Percentiles rank a stretch among this genome's conserved stretches.
phyloP scores from a whole-genome alignment of 1,140 invertebrate species.

The Neodiprion virginianus region DNA sequence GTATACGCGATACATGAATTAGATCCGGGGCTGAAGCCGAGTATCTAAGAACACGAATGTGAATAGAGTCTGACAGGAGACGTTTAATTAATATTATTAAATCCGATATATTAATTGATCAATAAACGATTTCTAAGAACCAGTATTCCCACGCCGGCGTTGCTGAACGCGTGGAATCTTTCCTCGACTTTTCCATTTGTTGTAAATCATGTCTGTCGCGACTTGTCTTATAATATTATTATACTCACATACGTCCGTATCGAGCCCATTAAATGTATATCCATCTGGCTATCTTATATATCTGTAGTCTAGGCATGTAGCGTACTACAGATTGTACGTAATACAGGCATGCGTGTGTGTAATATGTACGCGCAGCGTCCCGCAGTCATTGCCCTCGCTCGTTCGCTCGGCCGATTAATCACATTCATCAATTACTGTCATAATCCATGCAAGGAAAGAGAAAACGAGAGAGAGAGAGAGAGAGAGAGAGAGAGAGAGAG shows the following conservation, averaged over 20 bases:
- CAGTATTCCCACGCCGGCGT: background rate
- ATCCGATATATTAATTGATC: too few relatives aligned
- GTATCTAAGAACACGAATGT: too few relatives aligned
- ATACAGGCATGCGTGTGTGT: background rate
- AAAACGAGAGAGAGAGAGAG: constrained; percentile 13
- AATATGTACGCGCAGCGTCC: background rate
- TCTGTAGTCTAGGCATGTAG: background rate
- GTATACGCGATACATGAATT: too few relatives aligned
- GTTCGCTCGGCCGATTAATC: constrained; percentile 4
- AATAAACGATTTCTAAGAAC: background rate
- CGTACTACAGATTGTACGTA: constrained; percentile 7
- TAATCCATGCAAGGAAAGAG: constrained; percentile 1
- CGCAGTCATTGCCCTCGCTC: constrained; percentile 12
- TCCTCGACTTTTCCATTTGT: background rate
- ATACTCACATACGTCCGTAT: too few relatives aligned
- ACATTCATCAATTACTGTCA: constrained; percentile 12
- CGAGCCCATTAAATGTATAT: too few relatives aligned
- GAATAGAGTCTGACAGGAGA: too few relatives aligned
- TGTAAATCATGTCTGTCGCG: too few relatives aligned
- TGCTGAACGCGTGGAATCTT: background rate
- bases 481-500: constrained; percentile 16
- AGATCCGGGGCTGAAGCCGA: too few relatives aligned
- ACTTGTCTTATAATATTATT: too few relatives aligned
- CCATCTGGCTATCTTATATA: background rate
- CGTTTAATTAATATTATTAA: too few relatives aligned